Base-by-base conservation (phyloP, 2,888 invertebrate species). In the Litoditis marina region DNA sequence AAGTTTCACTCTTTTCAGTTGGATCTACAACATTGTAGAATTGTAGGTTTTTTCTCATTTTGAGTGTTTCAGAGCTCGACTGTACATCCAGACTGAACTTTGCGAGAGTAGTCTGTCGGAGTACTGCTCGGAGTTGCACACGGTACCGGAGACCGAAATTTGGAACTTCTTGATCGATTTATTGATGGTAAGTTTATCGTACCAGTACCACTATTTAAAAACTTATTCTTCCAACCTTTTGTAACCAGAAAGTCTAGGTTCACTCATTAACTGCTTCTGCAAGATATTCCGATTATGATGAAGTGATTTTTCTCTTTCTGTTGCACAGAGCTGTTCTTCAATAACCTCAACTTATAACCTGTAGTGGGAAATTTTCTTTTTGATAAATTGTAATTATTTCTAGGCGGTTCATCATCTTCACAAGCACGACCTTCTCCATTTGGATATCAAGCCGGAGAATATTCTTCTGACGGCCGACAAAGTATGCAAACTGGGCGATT, bases 381-480 rank as follows among this genome's bases (percentile, higher is more conserved):
- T 32, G 22, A 28, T 63, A 56, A 19, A n/a, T n/a, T n/a, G n/a
- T n/a, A n/a, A n/a, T n/a, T n/a, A n/a, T n/a, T n/a, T n/a, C n/a
- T 36, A 76, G 71, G 80, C 78, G 0, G 82, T 90, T 2, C 87
- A 88, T 76, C 88, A 88, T 78, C 84, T 91, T 27, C 90, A 90
- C 80, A 87, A 87, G 65, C 86, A 87, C 55, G 86, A 88, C 79
- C 85, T 90, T 36, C 86, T 90, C 36, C 90, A 90, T 81, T 85
- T 90, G 83, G 90, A 90, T 84, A 88, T 91, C 39, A 90, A 91
- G 83, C 88, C 90, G 49, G 90, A 89, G 56, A 90, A 91, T 83
- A 89, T 91, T 54, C 87, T 90, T 77, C 86, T 90, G 61, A 87
- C 88, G 55, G 86, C 86, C 65, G 87, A 88, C 77, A 87, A 87